A percentile compares a stretch with the other conserved stretches of the same genome.
These are phyloP conservation scores for Oriolus oriolus DNA, from an alignment of 2,113 vertebrate genomes.

Conservation along the genomic window DNA sequence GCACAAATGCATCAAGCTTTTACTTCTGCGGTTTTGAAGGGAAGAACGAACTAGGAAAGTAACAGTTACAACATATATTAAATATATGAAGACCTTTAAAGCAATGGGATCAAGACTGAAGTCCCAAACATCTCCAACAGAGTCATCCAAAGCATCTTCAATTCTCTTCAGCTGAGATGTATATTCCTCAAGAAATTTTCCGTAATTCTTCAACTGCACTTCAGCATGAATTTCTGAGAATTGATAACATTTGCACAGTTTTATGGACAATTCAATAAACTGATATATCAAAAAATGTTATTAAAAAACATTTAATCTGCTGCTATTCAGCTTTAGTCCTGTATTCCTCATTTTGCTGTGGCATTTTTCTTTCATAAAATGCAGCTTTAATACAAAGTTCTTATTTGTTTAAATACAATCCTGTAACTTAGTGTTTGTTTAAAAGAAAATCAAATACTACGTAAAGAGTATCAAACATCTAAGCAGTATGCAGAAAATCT, in stretches of 20 bases:
- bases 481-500: neutral
- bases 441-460: neutral
- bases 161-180: constrained; percentile 90
- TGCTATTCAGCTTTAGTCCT: neutral
- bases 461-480: neutral
- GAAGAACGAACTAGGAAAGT: neutral
- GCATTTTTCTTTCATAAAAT: neutral
- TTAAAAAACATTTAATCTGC: neutral
- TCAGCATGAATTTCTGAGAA: constrained; percentile 94
- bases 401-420: neutral
- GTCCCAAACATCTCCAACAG: constrained; percentile 96
- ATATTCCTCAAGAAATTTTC: constrained; percentile 93
- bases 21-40: neutral
- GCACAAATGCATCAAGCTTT: neutral
- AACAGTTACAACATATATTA: neutral
- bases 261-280: neutral
- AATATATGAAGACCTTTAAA: constrained; percentile 79
- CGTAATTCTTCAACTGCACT: constrained; percentile 96
- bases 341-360: neutral
- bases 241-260: constrained; percentile 7
- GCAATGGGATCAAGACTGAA: constrained; percentile 95
- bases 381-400: neutral
- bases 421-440: neutral
- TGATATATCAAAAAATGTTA: neutral
- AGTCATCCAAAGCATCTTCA: constrained; percentile 93